Evolutionary conservation across 2,797 vertebrate genomes (phyloP).

Genomic region (Lepus oiostolus): DNA sequence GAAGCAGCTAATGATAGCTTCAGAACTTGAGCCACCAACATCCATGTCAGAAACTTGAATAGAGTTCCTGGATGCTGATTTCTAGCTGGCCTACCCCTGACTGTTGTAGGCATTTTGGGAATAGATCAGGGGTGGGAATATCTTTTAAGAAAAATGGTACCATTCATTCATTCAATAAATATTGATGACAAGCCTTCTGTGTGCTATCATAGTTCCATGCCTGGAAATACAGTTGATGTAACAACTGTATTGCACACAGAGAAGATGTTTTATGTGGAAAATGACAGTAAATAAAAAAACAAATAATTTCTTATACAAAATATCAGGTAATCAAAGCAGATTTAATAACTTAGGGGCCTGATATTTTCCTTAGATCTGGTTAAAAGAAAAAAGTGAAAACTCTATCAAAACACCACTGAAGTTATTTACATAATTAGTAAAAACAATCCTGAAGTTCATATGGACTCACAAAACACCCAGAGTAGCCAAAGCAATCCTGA

Average conservation of each 20-base stretch:
- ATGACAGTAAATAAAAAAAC: not conserved
- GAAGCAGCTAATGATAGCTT: too few relatives aligned
- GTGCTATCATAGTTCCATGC: not conserved
- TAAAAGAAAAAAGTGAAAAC: conserved; percentile 44
- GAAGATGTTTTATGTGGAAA: not conserved
- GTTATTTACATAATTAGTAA: not conserved
- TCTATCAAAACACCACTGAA: not conserved
- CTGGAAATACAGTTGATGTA: not conserved
- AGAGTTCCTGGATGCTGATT: too few relatives aligned
- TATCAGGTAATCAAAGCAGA: not conserved
- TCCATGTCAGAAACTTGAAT: too few relatives aligned
- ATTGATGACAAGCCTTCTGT: not conserved
- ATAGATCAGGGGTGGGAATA: too few relatives aligned
- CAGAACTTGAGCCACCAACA: too few relatives aligned
- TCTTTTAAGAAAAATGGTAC: not conserved
- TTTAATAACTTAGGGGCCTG: not conserved
- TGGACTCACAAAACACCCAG: too few relatives aligned
- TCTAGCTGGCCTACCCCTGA: too few relatives aligned
- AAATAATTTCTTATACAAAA: not conserved
- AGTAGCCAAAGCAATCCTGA: too few relatives aligned
- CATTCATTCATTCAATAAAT: conserved; percentile 30
- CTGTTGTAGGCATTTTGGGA: too few relatives aligned
- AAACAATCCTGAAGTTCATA: too few relatives aligned
- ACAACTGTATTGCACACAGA: not conserved
- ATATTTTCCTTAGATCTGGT: conserved; percentile 32